A percentile compares a stretch with the other conserved stretches of the same genome.
phyloP scores from a whole-genome alignment of 2,888 invertebrate species.

The Molorchus minor region DNA sequence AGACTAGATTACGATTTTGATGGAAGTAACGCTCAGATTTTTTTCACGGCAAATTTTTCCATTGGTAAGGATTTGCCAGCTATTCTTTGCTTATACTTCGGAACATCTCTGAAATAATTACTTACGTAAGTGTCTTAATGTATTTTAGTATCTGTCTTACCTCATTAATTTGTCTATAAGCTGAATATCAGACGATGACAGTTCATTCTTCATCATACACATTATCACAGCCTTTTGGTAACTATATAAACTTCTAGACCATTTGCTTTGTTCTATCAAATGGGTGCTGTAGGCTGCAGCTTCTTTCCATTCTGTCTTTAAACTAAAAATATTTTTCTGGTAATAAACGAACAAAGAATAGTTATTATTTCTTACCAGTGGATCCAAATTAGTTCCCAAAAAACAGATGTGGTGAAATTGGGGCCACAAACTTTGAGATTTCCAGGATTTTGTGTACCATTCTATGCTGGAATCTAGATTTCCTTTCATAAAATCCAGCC shows the following conservation, averaged over 20 bases:
- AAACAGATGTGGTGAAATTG: slow-evolving; percentile 93
- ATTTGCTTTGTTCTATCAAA: slow-evolving; percentile 81
- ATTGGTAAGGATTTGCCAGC: slow-evolving; percentile 97
- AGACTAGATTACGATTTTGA: slow-evolving; percentile 76
- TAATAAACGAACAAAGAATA: slow-evolving; percentile 9
- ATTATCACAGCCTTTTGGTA: slow-evolving; percentile 89
- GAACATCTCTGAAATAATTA: slow-evolving; percentile 72
- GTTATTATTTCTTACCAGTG: slow-evolving; percentile 76
- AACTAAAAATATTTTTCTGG: slow-evolving; percentile 63
- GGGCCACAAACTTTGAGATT: slow-evolving; percentile 84
- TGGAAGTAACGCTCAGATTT: slow-evolving; percentile 81
- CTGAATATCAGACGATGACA: slow-evolving; percentile 64
- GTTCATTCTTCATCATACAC: slow-evolving; percentile 72
- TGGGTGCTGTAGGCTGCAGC: slow-evolving; percentile 77
- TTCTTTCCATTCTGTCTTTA: slow-evolving; percentile 79
- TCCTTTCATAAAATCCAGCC: slow-evolving; percentile 84
- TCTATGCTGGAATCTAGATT: slow-evolving; percentile 74
- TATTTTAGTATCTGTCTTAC: slow-evolving; percentile 59
- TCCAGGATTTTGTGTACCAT: slow-evolving; percentile 84
- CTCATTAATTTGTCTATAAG: slow-evolving; percentile 74
- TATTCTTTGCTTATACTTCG: slow-evolving; percentile 85
- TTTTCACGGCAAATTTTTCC: slow-evolving; percentile 93
- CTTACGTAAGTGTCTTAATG: neutral
- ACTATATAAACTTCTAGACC: slow-evolving; percentile 92
- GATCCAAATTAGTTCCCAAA: slow-evolving; percentile 95